Conservation (phyloP, 2,113 vertebrate species). For the Corapipo altera region DNA sequence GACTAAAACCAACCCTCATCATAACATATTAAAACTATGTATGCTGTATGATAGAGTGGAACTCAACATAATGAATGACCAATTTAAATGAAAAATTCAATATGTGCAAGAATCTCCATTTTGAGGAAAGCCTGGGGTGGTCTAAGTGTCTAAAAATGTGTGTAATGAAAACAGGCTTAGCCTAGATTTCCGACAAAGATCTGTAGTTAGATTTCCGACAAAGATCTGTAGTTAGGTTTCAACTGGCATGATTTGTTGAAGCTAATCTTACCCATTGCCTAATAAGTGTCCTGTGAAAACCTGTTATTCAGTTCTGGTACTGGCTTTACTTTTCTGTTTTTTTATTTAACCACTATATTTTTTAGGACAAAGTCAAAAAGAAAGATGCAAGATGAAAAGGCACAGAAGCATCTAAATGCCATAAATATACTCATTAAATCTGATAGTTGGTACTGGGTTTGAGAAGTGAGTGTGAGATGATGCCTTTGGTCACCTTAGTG, state of each 20-base stretch:
- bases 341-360: not conserved
- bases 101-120: not conserved
- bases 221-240: not conserved
- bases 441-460: not conserved
- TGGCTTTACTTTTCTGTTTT: not conserved
- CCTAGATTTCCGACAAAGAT: slow-evolving; percentile 9
- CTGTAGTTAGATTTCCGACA: not conserved
- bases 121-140: not conserved
- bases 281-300: not conserved
- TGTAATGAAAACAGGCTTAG: slow-evolving; percentile 12
- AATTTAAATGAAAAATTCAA: not conserved
- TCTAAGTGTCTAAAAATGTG: slow-evolving; percentile 21
- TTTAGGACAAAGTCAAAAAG: not conserved
- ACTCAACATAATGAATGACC: not conserved
- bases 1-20: not conserved
- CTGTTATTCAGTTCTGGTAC: not conserved
- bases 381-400: not conserved
- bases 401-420: not conserved
- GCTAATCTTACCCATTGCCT: not conserved
- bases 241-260: slow-evolving; percentile 20
- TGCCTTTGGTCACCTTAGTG: not conserved
- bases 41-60: not conserved
- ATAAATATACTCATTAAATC: not conserved
- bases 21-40: not conserved
- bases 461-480: not conserved